Percentiles rank a stretch among this genome's conserved stretches.
Evolutionary conservation across 2,888 invertebrate genomes (phyloP).

Genomic region (Hartigia nigra): DNA sequence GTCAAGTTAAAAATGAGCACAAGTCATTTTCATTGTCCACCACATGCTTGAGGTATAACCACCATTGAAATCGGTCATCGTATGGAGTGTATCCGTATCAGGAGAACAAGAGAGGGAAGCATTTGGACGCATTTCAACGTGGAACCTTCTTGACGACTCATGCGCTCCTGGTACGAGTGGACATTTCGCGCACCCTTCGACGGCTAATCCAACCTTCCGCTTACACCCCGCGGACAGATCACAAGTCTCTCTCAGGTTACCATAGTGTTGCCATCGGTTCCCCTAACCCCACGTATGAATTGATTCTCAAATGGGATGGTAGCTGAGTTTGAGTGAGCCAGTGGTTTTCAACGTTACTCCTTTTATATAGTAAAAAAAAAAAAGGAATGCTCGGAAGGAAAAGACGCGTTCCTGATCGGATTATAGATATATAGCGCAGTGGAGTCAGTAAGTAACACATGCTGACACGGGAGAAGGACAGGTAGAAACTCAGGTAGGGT

Average conservation of each 20-base stretch:
- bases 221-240: background rate
- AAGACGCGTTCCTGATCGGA: background rate
- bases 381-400: background rate
- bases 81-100: conserved; percentile 38
- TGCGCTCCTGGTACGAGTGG: conserved; percentile 65
- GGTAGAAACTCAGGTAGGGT: background rate
- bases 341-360: background rate
- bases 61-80: conserved; percentile 35
- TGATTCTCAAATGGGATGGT: conserved; percentile 1
- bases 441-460: background rate
- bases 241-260: background rate
- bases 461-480: background rate
- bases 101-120: conserved; percentile 42
- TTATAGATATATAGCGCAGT: background rate
- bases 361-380: too few relatives aligned
- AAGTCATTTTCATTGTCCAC: background rate
- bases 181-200: conserved; percentile 53
- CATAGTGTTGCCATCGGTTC: background rate
- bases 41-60: background rate
- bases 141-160: conserved; percentile 25
- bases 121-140: conserved; percentile 24
- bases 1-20: background rate
- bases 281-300: background rate
- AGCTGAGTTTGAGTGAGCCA: background rate
- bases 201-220: conserved; percentile 25